These are phyloP conservation scores for Callipepla californica DNA, from an alignment of 2,113 vertebrate species.

Conservation along the genomic window DNA sequence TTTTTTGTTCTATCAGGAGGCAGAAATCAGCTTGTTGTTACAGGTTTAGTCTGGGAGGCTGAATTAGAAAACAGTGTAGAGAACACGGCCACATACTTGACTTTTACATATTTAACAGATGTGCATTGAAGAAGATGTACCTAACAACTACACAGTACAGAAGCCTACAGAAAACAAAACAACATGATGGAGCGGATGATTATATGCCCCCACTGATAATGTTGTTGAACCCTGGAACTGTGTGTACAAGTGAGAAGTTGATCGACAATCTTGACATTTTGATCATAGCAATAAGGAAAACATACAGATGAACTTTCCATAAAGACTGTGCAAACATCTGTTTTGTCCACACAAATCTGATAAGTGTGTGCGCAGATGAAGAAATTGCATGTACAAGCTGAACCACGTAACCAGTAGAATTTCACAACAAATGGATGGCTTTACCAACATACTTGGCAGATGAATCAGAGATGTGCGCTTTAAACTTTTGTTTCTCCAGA, in stretches of 20 bases:
- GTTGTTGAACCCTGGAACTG: background rate
- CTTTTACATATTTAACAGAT: background rate
- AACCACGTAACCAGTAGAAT: background rate
- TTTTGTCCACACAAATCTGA: conserved; percentile 19
- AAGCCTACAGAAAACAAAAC: background rate
- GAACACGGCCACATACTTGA: background rate
- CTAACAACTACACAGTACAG: background rate
- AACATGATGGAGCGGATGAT: background rate
- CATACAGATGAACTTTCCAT: background rate
- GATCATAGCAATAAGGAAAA: background rate
- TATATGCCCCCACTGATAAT: background rate
- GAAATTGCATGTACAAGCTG: background rate
- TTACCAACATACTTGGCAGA: background rate
- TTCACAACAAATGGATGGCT: conserved; percentile 23
- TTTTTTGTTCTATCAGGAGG: background rate
- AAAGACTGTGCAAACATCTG: background rate
- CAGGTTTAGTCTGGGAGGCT: background rate
- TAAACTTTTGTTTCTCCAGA: background rate
- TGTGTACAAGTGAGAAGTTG: background rate
- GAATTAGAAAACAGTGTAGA: background rate
- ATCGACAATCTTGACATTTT: conserved; percentile 25
- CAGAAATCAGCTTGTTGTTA: background rate
- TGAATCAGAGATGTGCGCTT: background rate
- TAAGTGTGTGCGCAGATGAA: background rate
- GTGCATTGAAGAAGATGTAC: background rate